Conservation (phyloP, 1,140 invertebrate genomes). For the Drosophila teissieri region DNA sequence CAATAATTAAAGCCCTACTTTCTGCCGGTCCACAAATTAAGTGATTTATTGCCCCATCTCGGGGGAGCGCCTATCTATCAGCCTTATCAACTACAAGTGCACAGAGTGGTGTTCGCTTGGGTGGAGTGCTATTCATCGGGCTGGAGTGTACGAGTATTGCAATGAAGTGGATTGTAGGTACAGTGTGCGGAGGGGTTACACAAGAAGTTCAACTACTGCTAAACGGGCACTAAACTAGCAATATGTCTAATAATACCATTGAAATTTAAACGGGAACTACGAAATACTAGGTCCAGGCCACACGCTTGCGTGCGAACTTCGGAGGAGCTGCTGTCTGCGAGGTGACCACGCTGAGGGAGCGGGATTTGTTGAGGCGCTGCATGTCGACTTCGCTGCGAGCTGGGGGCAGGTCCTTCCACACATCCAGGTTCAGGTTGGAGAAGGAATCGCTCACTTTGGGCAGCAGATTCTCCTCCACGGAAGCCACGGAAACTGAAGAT, state of each 20-base stretch:
- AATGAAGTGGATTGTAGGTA: not conserved
- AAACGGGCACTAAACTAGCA: conserved; percentile 27
- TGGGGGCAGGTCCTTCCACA: conserved; percentile 66
- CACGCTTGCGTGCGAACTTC: conserved; percentile 74
- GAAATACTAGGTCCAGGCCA: conserved; percentile 66
- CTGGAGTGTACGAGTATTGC: not conserved
- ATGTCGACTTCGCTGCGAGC: conserved; percentile 47
- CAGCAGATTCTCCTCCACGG: conserved; percentile 11
- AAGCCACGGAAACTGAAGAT: not conserved
- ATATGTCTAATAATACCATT: conserved; percentile 44
- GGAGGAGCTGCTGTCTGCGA: conserved; percentile 61
- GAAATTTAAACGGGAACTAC: conserved; percentile 53
- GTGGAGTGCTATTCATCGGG: not conserved
- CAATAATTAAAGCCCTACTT: conserved; percentile 43
- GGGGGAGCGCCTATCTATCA: conserved; percentile 39
- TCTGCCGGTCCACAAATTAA: conserved; percentile 29
- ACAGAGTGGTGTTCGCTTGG: conserved; percentile 14
- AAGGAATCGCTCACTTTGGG: conserved; percentile 63
- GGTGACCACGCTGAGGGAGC: conserved; percentile 69
- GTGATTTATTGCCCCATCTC: conserved; percentile 47
- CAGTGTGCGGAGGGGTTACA: not conserved
- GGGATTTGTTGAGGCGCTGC: conserved; percentile 53
- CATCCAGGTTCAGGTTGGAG: conserved; percentile 73
- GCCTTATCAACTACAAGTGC: conserved; percentile 42
- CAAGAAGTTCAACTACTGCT: conserved; percentile 18